Conservation (phyloP, 1,140 invertebrate species). For the Maniola jurtina region DNA sequence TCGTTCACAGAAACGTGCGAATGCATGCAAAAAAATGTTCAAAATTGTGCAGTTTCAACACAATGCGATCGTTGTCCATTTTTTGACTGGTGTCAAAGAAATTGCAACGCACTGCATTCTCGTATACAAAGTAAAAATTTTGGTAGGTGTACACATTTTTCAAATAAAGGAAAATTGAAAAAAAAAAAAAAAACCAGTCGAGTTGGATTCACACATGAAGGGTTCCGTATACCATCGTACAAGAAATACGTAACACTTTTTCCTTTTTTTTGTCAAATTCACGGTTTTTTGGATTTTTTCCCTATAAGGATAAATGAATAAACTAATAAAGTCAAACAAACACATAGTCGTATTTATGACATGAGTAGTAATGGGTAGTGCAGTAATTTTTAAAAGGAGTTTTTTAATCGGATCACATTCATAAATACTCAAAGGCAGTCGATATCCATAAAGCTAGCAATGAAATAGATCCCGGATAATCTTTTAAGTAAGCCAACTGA, state of each 20-base stretch:
- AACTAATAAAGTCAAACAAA: too few relatives aligned
- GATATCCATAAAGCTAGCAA: constrained; percentile 7
- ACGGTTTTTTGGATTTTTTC: too few relatives aligned
- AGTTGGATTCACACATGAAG: too few relatives aligned
- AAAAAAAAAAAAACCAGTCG: too few relatives aligned
- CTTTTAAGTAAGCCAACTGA: constrained; percentile 24
- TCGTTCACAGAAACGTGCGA: not conserved
- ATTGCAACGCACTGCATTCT: not conserved
- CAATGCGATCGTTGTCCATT: not conserved
- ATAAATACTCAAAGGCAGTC: not conserved
- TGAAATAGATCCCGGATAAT: constrained; percentile 27
- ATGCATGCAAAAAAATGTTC: not conserved
- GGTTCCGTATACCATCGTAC: too few relatives aligned
- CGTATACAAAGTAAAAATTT: not conserved
- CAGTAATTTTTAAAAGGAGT: not conserved
- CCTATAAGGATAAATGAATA: too few relatives aligned
- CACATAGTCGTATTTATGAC: too few relatives aligned
- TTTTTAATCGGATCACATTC: not conserved
- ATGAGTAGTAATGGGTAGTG: too few relatives aligned
- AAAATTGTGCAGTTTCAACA: constrained; percentile 4
- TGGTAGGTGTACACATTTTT: not conserved
- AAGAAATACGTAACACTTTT: too few relatives aligned
- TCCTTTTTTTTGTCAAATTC: too few relatives aligned
- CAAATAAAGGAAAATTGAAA: not conserved
- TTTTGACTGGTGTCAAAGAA: constrained; percentile 4